Evolutionary conservation across 2,113 vertebrate species (phyloP), one percentile per base, ranked within the genome.

Genomic region (Proteles cristata): DNA sequence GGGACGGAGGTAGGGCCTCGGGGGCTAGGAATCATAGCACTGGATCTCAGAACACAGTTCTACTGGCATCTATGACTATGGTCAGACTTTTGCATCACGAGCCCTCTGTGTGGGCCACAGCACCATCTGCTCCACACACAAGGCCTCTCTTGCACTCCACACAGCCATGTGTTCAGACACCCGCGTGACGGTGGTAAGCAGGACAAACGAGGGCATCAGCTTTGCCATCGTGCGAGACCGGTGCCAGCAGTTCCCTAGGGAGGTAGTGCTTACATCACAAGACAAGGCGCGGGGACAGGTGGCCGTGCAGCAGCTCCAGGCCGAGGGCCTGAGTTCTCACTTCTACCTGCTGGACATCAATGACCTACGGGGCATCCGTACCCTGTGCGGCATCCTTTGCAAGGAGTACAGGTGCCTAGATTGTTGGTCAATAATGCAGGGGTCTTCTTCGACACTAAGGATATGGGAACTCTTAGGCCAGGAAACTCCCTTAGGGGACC

Each of bases 401-500:
- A 97, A 98, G 55, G 99, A 99, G 69, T 99, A 99, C 0, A 99
- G 99, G 48, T 99, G 99, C 0, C 92, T 99, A 43, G 98, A 99
- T 0, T 99, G 86, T 99, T 99, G 53, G 48, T 99, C 95, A 99
- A 99, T 97, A 99, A 99, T 0, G 99, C 99, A 0, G 99, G 98
- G 4, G 99, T 99, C 0, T 99, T 99, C 14, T 99, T 99, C 94
- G 99, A 99, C 99, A 91, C 99, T 99, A 98, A 39, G 91, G 3
- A 9, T 17, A 5, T 58, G 28, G 3, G 63, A 35, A 65, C 50
- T 21, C 10, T 1, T 63, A 45, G 48, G 35, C 6, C 28, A 33
- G 31, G 31, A 31, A 31, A 66, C 28, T 66, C 65, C 65, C 28
- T 33, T 66, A 31, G 65, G 12, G 31, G 65, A 66, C 65, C 65